Evolutionary conservation across 2,888 invertebrate species (phyloP).

Genomic region (Lottia gigantea): DNA sequence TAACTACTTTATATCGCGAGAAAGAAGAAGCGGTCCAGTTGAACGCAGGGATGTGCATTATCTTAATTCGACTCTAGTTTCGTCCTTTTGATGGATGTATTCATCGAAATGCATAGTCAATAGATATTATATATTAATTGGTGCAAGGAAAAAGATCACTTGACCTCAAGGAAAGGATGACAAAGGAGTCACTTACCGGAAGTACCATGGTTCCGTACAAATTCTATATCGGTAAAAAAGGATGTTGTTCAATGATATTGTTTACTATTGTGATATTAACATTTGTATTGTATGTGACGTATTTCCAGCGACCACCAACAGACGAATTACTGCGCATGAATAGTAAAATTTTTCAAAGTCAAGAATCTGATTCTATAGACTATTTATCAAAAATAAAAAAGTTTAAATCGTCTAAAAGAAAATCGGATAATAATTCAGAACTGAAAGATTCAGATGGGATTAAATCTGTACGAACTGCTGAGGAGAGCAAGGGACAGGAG

Average conservation of each 20-base stretch:
- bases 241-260: conserved; percentile 9
- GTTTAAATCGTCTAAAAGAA: background rate
- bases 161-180: too few relatives aligned
- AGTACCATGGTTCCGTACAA: too few relatives aligned
- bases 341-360: background rate
- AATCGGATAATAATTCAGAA: background rate
- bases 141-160: too few relatives aligned
- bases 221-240: conserved; percentile 1
- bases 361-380: background rate
- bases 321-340: conserved; percentile 32
- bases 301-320: conserved; percentile 32
- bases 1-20: too few relatives aligned
- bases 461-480: conserved; percentile 7
- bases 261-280: conserved; percentile 18
- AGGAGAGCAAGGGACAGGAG: conserved; percentile 3
- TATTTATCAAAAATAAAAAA: background rate
- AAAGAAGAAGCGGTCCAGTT: too few relatives aligned
- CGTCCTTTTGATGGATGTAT: too few relatives aligned
- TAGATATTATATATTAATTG: too few relatives aligned
- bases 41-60: too few relatives aligned
- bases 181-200: too few relatives aligned
- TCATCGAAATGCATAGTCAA: too few relatives aligned
- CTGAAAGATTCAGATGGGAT: conserved; percentile 1
- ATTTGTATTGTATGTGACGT: conserved; percentile 26
- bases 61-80: too few relatives aligned